These are phyloP conservation scores for Sapajus apella DNA, from an alignment of 2,113 vertebrate genomes.

Conservation along the genomic window DNA sequence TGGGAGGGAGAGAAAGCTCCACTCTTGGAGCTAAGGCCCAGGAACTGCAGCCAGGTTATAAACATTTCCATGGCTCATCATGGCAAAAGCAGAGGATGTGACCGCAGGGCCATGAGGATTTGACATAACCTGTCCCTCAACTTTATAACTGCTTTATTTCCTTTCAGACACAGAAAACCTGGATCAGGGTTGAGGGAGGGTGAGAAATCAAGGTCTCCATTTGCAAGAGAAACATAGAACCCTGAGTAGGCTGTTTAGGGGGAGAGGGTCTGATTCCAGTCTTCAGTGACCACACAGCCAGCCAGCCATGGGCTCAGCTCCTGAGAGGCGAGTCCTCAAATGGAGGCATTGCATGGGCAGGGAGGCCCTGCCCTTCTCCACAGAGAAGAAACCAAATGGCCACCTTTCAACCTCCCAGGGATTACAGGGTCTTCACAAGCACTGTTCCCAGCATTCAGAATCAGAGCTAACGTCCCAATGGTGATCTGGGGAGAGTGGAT, in stretches of 20 bases:
- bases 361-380: not conserved
- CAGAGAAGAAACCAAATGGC: not conserved
- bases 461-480: not conserved
- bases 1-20: constrained; percentile 29
- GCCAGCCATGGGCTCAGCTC: accelerated
- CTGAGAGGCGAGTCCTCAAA: accelerated
- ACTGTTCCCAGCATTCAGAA: not conserved
- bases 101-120: not conserved
- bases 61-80: not conserved
- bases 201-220: not conserved
- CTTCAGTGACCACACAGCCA: not conserved
- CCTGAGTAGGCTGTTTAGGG: not conserved
- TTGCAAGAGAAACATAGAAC: not conserved
- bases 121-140: not conserved
- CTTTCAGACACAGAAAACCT: constrained; percentile 10
- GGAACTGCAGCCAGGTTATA: constrained; percentile 24
- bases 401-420: not conserved
- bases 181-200: not conserved
- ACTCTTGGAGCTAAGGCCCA: not conserved
- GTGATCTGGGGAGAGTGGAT: not conserved
- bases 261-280: too few relatives aligned
- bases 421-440: not conserved
- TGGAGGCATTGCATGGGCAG: accelerated
- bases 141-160: constrained; percentile 13
- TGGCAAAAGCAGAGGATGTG: not conserved